Evolutionary conservation across 2,797 vertebrate genomes (phyloP).

Genomic region (Hoplostethus mediterraneus): DNA sequence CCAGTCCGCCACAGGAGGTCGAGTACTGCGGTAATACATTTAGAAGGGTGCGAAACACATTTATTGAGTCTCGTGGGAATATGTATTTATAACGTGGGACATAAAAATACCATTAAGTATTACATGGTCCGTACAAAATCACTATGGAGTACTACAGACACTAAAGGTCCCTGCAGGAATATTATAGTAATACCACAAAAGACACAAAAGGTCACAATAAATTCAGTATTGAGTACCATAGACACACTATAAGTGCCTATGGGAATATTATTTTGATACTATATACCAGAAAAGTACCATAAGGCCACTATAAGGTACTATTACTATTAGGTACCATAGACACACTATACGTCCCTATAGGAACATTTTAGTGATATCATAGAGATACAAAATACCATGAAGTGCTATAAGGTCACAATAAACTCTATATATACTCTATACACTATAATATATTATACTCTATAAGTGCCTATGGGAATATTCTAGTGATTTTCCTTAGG

Average conservation of each 20-base stretch:
- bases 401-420: background rate
- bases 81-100: background rate
- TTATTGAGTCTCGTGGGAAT: constrained; percentile 23
- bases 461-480: constrained; percentile 1
- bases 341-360: too few relatives aligned
- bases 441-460: background rate
- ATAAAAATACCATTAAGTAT: too few relatives aligned
- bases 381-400: background rate
- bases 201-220: background rate
- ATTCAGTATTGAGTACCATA: too few relatives aligned
- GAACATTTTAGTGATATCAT: background rate
- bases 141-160: too few relatives aligned
- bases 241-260: background rate
- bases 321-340: too few relatives aligned
- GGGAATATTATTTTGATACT: background rate
- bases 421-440: background rate
- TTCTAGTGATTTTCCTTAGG: constrained; percentile 30
- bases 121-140: too few relatives aligned
- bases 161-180: too few relatives aligned
- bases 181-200: too few relatives aligned
- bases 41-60: too few relatives aligned
- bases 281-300: background rate
- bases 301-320: background rate
- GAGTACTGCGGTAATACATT: constrained; percentile 29
- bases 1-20: constrained; percentile 33